These are phyloP conservation scores for Callosobruchus maculatus DNA, from an alignment of 2,888 invertebrate genomes.

Conservation along the genomic window DNA sequence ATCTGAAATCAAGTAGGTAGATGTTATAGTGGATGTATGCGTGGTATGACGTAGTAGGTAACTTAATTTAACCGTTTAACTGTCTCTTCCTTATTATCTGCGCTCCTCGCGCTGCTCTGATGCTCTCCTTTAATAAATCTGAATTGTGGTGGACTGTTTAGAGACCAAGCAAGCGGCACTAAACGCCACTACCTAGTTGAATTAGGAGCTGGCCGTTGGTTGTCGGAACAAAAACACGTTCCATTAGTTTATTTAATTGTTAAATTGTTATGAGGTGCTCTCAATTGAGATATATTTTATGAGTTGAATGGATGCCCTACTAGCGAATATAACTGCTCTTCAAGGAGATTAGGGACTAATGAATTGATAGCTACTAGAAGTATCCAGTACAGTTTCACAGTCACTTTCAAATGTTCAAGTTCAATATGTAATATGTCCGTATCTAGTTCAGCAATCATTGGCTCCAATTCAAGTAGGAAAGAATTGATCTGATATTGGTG, in stretches of 20 bases:
- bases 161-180: background rate
- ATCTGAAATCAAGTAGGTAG: background rate
- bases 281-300: background rate
- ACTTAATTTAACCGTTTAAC: constrained; percentile 21
- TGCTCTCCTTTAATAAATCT: constrained; percentile 18
- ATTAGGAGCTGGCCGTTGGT: background rate
- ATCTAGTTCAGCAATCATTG: too few relatives aligned
- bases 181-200: background rate
- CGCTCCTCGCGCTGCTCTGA: background rate
- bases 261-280: background rate
- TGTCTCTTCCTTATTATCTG: constrained; percentile 25
- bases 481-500: too few relatives aligned
- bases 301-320: background rate
- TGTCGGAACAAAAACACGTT: background rate
- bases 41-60: constrained; percentile 6
- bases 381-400: too few relatives aligned
- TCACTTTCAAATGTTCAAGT: too few relatives aligned
- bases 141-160: constrained; percentile 16
- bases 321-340: background rate
- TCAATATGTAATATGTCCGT: too few relatives aligned
- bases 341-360: background rate
- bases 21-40: background rate
- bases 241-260: background rate
- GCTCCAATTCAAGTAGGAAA: too few relatives aligned
- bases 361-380: too few relatives aligned